phyloP scores from a whole-genome alignment of 2,797 vertebrate genomes.

The Anas bahamensis region DNA sequence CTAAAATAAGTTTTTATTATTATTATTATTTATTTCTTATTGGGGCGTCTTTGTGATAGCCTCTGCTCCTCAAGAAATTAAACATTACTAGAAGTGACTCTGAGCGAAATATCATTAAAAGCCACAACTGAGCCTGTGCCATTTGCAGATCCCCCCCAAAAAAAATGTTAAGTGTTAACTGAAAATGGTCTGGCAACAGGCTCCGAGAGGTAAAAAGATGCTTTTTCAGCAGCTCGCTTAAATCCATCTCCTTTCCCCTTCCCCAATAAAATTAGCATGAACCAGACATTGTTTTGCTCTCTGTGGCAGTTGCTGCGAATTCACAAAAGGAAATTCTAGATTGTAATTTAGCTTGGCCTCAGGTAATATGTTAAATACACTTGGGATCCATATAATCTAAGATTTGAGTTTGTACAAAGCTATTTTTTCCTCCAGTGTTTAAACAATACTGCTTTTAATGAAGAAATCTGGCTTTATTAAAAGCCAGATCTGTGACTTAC shows the following conservation, averaged over 20 bases:
- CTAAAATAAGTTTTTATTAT: neutral
- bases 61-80: neutral
- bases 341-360: conserved; percentile 74
- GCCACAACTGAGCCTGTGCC: conserved; percentile 35
- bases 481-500: conserved; percentile 75
- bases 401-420: conserved; percentile 54
- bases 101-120: neutral
- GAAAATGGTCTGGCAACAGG: conserved; percentile 38
- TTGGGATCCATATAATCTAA: conserved; percentile 66
- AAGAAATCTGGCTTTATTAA: conserved; percentile 79
- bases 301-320: conserved; percentile 51
- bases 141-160: neutral
- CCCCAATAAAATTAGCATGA: conserved; percentile 54
- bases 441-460: conserved; percentile 79
- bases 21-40: neutral
- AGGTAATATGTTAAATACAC: conserved; percentile 71
- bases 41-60: neutral
- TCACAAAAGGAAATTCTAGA: conserved; percentile 67
- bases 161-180: neutral
- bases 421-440: conserved; percentile 61
- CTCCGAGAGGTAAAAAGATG: conserved; percentile 57
- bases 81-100: neutral
- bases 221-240: conserved; percentile 41
- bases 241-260: conserved; percentile 18
- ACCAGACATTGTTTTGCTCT: conserved; percentile 57